These are phyloP conservation scores for Gambusia affinis DNA, from an alignment of 2,113 vertebrate genomes.

Conservation along the genomic window DNA sequence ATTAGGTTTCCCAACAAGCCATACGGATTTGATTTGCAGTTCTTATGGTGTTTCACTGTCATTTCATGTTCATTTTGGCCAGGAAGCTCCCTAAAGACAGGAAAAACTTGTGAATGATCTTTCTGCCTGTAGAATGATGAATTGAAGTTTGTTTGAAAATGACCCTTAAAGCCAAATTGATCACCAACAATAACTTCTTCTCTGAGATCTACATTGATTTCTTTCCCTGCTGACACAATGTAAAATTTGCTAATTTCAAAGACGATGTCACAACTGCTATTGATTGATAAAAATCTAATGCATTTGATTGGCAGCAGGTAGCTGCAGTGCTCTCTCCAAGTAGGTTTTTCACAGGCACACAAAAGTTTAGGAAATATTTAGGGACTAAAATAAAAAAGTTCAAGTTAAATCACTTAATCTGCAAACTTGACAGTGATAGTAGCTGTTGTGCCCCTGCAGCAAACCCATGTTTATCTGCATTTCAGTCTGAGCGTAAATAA, in stretches of 20 bases:
- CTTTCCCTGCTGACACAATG: too few species aligned
- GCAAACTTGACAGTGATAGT: conserved; percentile 20
- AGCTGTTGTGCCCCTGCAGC: conserved; percentile 14
- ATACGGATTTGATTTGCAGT: too few species aligned
- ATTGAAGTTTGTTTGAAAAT: background rate
- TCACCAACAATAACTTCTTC: too few species aligned
- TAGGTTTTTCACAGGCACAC: background rate
- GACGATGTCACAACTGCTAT: background rate
- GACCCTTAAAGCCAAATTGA: background rate
- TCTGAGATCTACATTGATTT: too few species aligned
- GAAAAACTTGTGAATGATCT: background rate
- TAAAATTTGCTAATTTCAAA: background rate
- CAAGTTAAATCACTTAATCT: conserved; percentile 32
- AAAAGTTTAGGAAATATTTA: background rate
- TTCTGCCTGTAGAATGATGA: too few species aligned
- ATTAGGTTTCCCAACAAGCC: too few species aligned
- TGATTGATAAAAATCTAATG: background rate
- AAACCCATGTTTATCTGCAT: conserved; percentile 14
- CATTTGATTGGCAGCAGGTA: background rate
- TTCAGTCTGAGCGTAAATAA: conserved; percentile 2
- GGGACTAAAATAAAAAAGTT: conserved; percentile 6
- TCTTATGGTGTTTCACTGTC: background rate
- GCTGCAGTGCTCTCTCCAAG: background rate
- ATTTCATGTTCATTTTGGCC: background rate
- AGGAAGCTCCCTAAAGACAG: background rate